phyloP scores from a whole-genome alignment of 2,797 vertebrate species.

The Neosilurus hyrtlii region DNA sequence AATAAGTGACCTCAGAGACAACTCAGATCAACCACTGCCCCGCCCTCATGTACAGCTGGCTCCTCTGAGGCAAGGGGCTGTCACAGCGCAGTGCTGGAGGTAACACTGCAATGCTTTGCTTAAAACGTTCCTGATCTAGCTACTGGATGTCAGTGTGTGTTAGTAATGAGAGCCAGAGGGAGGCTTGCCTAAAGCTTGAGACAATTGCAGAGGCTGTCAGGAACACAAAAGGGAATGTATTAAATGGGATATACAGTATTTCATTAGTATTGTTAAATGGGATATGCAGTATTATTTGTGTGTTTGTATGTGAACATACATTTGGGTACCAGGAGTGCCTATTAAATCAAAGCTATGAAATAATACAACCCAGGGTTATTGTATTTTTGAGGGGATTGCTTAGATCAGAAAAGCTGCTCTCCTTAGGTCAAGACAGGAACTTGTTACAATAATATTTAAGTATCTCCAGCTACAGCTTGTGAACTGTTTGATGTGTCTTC shows the following conservation, averaged over 20 bases:
- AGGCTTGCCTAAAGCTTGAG: constrained; percentile 33
- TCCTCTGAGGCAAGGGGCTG: constrained; percentile 15
- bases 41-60: constrained; percentile 23
- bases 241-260: not conserved
- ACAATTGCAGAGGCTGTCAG: constrained; percentile 43
- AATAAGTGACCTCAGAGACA: constrained; percentile 45
- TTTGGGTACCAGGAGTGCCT: no score
- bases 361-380: no score
- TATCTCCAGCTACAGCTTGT: no score
- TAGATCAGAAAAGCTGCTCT: no score
- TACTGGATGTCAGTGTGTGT: constrained; percentile 42
- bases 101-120: not conserved
- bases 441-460: no score
- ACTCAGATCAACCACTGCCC: constrained; percentile 23
- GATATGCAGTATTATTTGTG: no score
- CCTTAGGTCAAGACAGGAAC: no score
- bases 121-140: constrained; percentile 13
- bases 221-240: constrained; percentile 36
- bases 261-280: no score
- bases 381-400: no score
- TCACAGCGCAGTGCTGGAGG: constrained; percentile 20
- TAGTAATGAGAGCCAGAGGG: constrained; percentile 32
- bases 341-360: no score
- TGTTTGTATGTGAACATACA: no score
- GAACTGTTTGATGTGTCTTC: no score